Conservation (phyloP, 2,113 vertebrate species). For the Puntigrus tetrazona region DNA sequence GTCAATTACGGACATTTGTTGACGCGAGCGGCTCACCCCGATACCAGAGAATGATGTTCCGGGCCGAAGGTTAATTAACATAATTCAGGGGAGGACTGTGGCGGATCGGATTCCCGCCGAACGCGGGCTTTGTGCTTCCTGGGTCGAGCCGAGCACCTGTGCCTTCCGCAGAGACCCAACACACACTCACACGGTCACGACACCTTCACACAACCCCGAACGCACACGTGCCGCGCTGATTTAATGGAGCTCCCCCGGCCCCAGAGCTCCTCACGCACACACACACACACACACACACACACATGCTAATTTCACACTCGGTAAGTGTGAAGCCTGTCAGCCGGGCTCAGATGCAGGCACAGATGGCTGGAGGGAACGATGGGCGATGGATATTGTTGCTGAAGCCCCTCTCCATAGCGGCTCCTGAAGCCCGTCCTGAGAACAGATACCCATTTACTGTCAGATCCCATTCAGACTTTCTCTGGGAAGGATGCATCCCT, state of each 20-base stretch:
- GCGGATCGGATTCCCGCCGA: constrained; percentile 50
- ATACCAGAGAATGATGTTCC: not conserved
- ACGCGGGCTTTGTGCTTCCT: constrained; percentile 20
- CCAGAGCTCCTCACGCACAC: constrained; percentile 14
- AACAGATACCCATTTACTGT: not conserved
- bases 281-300: constrained; percentile 39
- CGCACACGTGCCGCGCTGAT: constrained; percentile 22
- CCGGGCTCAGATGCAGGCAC: constrained; percentile 61
- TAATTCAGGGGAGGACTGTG: constrained; percentile 52
- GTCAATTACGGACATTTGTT: constrained; percentile 57
- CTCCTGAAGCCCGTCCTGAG: constrained; percentile 1
- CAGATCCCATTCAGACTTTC: not conserved
- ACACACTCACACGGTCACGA: constrained; percentile 33
- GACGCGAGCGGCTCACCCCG: constrained; percentile 33
- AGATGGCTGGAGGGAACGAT: constrained; percentile 62
- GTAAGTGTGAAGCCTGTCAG: constrained; percentile 63
- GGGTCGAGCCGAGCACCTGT: constrained; percentile 50
- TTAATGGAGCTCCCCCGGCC: constrained; percentile 28
- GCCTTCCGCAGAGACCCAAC: constrained; percentile 60
- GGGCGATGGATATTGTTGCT: constrained; percentile 47
- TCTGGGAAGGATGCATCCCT: not conserved
- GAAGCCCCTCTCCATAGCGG: constrained; percentile 20
- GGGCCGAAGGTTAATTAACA: constrained; percentile 55
- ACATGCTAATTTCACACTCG: constrained; percentile 65
- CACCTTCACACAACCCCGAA: constrained; percentile 23